Conservation (phyloP, 2,113 vertebrate species). For the Dicentrarchus labrax region DNA sequence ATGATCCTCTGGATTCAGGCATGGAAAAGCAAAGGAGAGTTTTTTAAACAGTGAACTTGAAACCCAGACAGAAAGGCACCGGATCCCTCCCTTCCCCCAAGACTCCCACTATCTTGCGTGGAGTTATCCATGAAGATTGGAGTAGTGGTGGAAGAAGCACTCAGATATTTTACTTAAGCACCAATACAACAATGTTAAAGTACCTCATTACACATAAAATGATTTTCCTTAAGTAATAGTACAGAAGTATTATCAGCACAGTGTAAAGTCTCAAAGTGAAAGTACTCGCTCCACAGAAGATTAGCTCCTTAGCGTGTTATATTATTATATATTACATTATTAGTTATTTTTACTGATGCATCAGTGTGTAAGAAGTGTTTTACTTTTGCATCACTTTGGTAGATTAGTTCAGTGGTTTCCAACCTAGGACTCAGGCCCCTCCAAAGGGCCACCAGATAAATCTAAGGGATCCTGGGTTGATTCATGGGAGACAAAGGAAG, state of each 20-base stretch:
- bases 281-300: neutral
- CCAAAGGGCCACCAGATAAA: neutral
- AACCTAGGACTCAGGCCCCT: neutral
- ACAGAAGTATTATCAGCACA: neutral
- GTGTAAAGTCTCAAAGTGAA: neutral
- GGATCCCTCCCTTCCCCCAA: conserved; percentile 49
- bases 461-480: neutral
- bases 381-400: neutral
- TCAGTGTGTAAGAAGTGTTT: neutral
- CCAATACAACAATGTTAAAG: neutral
- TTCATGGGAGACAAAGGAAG: neutral
- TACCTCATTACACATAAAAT: neutral
- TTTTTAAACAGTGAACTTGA: conserved; percentile 65
- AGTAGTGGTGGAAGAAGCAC: neutral
- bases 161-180: neutral
- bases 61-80: conserved; percentile 77
- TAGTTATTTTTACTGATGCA: neutral
- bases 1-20: conserved; percentile 67
- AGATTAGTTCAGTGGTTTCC: neutral
- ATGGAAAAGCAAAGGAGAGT: conserved; percentile 75
- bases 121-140: conserved; percentile 7
- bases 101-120: conserved; percentile 43
- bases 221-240: neutral
- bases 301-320: neutral
- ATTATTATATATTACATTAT: neutral